A percentile compares a stretch with the other conserved stretches of the same genome.
Evolutionary conservation across 35 echinoderm and acorn worm genomes (phyloP).

Genomic region (Diadema setosum): DNA sequence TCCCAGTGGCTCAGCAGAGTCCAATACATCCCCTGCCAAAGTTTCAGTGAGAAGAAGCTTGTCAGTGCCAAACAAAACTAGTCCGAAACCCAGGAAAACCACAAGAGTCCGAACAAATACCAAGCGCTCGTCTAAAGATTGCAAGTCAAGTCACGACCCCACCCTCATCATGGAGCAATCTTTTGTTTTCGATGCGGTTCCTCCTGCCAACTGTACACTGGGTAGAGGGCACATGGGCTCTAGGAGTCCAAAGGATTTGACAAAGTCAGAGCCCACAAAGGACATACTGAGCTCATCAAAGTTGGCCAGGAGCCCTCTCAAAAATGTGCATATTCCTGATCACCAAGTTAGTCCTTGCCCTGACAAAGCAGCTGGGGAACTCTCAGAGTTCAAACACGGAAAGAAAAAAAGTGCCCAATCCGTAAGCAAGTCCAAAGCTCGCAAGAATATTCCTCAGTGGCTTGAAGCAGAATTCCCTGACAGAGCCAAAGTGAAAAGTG

Average conservation of each 20-base stretch:
- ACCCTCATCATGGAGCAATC: neutral
- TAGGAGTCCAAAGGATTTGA: neutral
- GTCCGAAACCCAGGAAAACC: neutral
- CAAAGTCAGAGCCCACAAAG: neutral
- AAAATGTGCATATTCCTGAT: neutral
- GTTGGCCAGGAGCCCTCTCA: neutral
- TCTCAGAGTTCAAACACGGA: too few relatives aligned
- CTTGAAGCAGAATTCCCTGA: too few relatives aligned
- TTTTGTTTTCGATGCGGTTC: neutral
- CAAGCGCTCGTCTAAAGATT: neutral
- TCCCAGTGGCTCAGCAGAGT: neutral
- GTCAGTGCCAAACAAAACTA: neutral
- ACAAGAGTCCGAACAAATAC: neutral
- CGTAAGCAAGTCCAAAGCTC: too few relatives aligned
- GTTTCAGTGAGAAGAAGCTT: neutral
- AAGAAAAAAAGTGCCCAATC: too few relatives aligned
- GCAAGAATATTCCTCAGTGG: too few relatives aligned
- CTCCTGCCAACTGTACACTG: neutral
- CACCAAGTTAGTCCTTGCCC: too few relatives aligned
- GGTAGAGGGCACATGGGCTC: neutral
- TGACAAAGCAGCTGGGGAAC: neutral
- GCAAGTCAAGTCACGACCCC: neutral
- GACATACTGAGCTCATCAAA: neutral
- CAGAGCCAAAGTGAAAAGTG: too few relatives aligned
- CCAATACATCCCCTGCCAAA: neutral